phyloP scores from a whole-genome alignment of 2,113 vertebrate genomes.

The Nothoprocta perdicaria region DNA sequence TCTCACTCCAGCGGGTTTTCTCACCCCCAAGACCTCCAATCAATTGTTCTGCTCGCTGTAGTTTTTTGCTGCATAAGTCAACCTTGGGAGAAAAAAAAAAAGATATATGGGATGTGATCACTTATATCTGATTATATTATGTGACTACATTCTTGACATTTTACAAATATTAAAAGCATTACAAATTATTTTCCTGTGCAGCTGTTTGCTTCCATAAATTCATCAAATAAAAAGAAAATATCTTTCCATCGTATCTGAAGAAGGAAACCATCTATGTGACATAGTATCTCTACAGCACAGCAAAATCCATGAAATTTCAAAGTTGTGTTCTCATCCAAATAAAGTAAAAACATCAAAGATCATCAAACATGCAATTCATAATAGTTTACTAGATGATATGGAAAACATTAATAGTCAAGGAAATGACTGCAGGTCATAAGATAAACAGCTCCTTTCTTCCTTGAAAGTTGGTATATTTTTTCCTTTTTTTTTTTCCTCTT shows the following conservation, averaged over 20 bases:
- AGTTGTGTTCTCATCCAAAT: neutral
- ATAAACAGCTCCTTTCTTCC: neutral
- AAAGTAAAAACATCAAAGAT: neutral
- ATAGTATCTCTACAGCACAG: neutral
- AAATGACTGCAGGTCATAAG: neutral
- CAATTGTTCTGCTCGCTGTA: conserved; percentile 86
- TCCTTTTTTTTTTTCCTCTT: neutral
- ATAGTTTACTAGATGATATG: neutral
- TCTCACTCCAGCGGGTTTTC: conserved; percentile 85
- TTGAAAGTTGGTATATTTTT: neutral
- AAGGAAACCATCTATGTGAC: neutral
- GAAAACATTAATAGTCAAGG: neutral
- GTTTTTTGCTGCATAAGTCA: conserved; percentile 88
- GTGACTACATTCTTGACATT: neutral
- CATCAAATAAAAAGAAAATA: neutral
- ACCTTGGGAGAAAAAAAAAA: conserved; percentile 72
- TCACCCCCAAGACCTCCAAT: conserved; percentile 91
- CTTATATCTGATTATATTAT: neutral
- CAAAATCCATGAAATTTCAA: neutral
- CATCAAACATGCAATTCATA: neutral
- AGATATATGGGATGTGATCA: neutral
- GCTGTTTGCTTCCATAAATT: neutral
- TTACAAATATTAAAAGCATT: neutral
- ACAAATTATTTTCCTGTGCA: neutral
- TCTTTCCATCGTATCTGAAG: neutral